Conservation (phyloP, 2,113 vertebrate species). For the Indicator indicator region DNA sequence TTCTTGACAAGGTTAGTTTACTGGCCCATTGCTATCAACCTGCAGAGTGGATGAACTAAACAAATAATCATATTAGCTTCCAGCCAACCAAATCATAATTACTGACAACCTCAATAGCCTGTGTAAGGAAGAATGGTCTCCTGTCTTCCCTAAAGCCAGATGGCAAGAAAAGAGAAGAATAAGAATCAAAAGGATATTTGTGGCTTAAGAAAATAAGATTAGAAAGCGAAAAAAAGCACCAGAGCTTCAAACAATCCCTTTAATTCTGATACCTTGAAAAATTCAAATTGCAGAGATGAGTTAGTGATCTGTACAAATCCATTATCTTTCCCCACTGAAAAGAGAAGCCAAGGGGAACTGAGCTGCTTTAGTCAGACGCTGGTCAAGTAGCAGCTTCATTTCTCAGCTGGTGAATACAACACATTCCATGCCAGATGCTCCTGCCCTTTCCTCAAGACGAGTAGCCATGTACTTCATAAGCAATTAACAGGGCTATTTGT, state of each 20-base stretch:
- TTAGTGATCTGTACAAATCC: constrained; percentile 76
- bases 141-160: constrained; percentile 46
- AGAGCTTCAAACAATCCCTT: constrained; percentile 30
- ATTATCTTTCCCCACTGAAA: constrained; percentile 70
- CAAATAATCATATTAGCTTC: constrained; percentile 57
- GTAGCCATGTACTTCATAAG: neutral
- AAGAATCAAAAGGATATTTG: constrained; percentile 10
- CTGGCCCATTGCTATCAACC: constrained; percentile 45
- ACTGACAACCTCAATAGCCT: constrained; percentile 48
- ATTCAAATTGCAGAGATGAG: constrained; percentile 53
- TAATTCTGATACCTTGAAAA: constrained; percentile 41
- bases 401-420: constrained; percentile 58
- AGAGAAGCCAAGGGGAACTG: constrained; percentile 70
- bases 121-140: neutral
- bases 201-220: constrained; percentile 54
- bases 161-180: constrained; percentile 3
- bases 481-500: neutral
- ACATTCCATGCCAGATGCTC: neutral
- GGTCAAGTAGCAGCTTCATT: constrained; percentile 59
- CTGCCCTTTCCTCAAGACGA: neutral
- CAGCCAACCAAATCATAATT: constrained; percentile 55
- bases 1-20: constrained; percentile 42
- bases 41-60: constrained; percentile 48
- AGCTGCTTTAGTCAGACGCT: constrained; percentile 16
- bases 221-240: neutral